Evolutionary conservation across 2,888 invertebrate species (phyloP), one percentile per base, ranked within the genome.

Genomic region (Ormyrus labotus): DNA sequence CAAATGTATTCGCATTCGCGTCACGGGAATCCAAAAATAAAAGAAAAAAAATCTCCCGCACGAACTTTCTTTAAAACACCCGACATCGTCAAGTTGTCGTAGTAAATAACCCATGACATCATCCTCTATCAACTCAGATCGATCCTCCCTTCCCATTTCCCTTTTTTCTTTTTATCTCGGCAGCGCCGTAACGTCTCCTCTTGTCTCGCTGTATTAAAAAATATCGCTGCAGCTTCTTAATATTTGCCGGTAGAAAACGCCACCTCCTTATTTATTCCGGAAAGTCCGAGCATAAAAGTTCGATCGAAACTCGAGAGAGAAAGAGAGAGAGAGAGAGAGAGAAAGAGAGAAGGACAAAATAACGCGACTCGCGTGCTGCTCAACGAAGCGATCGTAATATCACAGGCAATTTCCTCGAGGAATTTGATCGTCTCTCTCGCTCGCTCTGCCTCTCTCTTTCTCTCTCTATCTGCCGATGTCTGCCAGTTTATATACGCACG

Each of bases 371-470:
- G 81, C 71, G 81, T 77, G 82, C 82, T 83, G 51, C 11, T 65
- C 63, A 65, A 58, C 72, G 75, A 75, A 72, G 83, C 85, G 85
- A 85, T 87, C 87, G 86, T 87, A 87, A 87, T 87, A 87, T 87
- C 87, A 85, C 87, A 87, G 86, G 86, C 87, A 87, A 87, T 87
- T 87, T 87, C 87, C 87, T 87, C 85, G 77, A 86, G 85, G 87
- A 87, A 87, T 87, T 87, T 86, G 87, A 87, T 87, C 86, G 87
- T 84, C 84, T 85, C 85, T 70, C 64, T 19, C 60, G 13, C 45
- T 58, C 45, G 51, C 50, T 45, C 45, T 34, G 11, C 50, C 57
- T 45, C 13, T n/a, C 45, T 7, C 68, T 11, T 11, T 53, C 8
- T 67, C 11, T 53, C n/a, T 2, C 11, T 34, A 34, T 34, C 34